Evolutionary conservation across 2,888 invertebrate species (phyloP).

Genomic region (Caenorhabditis doughertyi): DNA sequence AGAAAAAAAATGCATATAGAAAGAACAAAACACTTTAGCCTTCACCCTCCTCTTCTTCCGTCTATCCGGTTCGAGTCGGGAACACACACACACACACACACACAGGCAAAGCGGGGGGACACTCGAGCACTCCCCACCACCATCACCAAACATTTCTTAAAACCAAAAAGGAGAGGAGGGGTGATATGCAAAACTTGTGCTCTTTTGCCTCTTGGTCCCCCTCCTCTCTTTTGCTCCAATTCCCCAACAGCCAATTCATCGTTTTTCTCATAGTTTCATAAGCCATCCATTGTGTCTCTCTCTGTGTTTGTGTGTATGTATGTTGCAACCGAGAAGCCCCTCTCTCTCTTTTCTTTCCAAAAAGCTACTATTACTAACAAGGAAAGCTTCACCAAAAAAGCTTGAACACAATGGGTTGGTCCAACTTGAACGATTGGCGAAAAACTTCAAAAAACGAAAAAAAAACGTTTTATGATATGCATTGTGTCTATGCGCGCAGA

Average conservation of each 20-base stretch:
- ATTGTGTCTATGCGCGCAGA: neutral
- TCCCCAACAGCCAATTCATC: slow-evolving; percentile 68
- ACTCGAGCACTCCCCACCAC: slow-evolving; percentile 2
- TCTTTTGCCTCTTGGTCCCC: slow-evolving; percentile 39
- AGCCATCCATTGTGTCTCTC: slow-evolving; percentile 55
- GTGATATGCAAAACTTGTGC: slow-evolving; percentile 62
- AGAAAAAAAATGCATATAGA: neutral
- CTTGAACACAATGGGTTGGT: too few species aligned
- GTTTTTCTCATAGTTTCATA: slow-evolving; percentile 65
- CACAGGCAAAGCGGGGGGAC: slow-evolving; percentile 5
- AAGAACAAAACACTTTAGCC: slow-evolving; percentile 18
- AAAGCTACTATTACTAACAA: neutral
- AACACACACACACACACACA: slow-evolving; percentile 27
- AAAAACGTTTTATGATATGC: slow-evolving; percentile 7
- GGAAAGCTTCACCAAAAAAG: neutral
- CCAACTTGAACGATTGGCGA: too few species aligned
- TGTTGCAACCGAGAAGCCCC: too few species aligned
- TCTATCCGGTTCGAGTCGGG: slow-evolving; percentile 8
- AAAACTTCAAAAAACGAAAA: neutral
- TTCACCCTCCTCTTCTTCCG: neutral
- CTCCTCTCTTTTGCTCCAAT: slow-evolving; percentile 35
- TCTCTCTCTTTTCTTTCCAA: too few species aligned
- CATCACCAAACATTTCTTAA: slow-evolving; percentile 21
- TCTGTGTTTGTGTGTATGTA: too few species aligned
- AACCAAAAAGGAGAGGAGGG: slow-evolving; percentile 10